phyloP scores from a whole-genome alignment of 1,140 invertebrate species.

The Cephus cinctus region DNA sequence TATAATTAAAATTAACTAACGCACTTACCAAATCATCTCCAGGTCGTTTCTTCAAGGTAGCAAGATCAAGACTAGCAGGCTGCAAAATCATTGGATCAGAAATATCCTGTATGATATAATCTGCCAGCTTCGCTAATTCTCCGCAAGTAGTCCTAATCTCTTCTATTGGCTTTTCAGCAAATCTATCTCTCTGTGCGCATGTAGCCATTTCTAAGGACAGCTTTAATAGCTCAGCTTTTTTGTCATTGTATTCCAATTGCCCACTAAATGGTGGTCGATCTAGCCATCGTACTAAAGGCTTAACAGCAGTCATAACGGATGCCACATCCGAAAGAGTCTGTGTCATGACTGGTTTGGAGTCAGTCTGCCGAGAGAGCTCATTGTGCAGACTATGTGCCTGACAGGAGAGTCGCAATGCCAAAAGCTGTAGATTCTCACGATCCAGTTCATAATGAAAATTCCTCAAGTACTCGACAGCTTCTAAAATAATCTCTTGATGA shows the following conservation, averaged over 20 bases:
- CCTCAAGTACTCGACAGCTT: slow-evolving; percentile 84
- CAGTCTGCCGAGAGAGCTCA: slow-evolving; percentile 61
- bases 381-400: slow-evolving; percentile 79
- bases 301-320: slow-evolving; percentile 78
- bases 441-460: slow-evolving; percentile 90
- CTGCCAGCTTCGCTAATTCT: slow-evolving; percentile 73
- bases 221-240: slow-evolving; percentile 71
- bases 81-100: slow-evolving; percentile 86
- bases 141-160: slow-evolving; percentile 71
- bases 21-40: slow-evolving; percentile 67
- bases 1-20: slow-evolving; percentile 2
- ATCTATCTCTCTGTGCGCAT: slow-evolving; percentile 81
- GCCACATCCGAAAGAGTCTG: slow-evolving; percentile 81
- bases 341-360: slow-evolving; percentile 72
- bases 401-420: slow-evolving; percentile 82
- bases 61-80: slow-evolving; percentile 81
- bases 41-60: slow-evolving; percentile 81
- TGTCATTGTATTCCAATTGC: slow-evolving; percentile 67
- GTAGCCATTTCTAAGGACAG: slow-evolving; percentile 83
- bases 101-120: slow-evolving; percentile 85
- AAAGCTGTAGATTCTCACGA: slow-evolving; percentile 85
- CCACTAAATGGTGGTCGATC: slow-evolving; percentile 74
- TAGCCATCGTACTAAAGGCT: slow-evolving; percentile 84
- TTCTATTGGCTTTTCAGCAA: slow-evolving; percentile 77
- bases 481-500: slow-evolving; percentile 89